These are phyloP conservation scores for Galeopsomyia nigrocyanea DNA, from an alignment of 2,888 invertebrate species.

Conservation along the genomic window DNA sequence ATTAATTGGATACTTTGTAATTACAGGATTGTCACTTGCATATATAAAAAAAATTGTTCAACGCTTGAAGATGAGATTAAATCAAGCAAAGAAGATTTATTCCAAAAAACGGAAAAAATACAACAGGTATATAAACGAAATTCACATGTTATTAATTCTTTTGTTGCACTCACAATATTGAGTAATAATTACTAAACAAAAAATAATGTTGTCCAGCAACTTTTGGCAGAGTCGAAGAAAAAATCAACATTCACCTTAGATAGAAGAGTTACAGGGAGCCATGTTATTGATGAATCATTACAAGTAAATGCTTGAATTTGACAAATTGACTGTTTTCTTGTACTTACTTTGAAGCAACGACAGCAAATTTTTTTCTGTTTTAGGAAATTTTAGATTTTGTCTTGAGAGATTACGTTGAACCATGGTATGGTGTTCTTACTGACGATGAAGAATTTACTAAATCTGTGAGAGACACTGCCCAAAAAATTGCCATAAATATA, in stretches of 20 bases:
- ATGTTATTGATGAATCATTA: slow-evolving; percentile 86
- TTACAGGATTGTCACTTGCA: slow-evolving; percentile 60
- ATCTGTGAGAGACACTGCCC: slow-evolving; percentile 78
- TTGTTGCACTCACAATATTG: background rate
- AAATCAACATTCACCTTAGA: slow-evolving; percentile 69
- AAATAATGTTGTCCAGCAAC: slow-evolving; percentile 13
- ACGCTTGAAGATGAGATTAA: slow-evolving; percentile 61
- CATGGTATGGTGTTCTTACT: slow-evolving; percentile 79
- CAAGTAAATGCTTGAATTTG: slow-evolving; percentile 70
- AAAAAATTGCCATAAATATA: slow-evolving; percentile 78
- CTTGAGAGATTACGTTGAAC: slow-evolving; percentile 85
- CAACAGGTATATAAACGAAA: slow-evolving; percentile 56
- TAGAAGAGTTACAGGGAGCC: slow-evolving; percentile 84
- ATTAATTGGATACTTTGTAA: slow-evolving; percentile 17
- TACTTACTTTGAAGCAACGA: background rate
- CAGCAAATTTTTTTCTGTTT: slow-evolving; percentile 36
- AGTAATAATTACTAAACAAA: background rate
- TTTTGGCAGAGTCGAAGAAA: slow-evolving; percentile 55
- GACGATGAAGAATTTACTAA: slow-evolving; percentile 83
- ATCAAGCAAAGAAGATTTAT: slow-evolving; percentile 63
- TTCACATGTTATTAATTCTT: background rate
- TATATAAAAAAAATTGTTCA: slow-evolving; percentile 63
- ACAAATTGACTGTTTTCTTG: too few species aligned
- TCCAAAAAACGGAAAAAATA: slow-evolving; percentile 65
- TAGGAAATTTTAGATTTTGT: slow-evolving; percentile 84